Conservation (phyloP, 2,888 invertebrate species). For the Phortica okadai region DNA sequence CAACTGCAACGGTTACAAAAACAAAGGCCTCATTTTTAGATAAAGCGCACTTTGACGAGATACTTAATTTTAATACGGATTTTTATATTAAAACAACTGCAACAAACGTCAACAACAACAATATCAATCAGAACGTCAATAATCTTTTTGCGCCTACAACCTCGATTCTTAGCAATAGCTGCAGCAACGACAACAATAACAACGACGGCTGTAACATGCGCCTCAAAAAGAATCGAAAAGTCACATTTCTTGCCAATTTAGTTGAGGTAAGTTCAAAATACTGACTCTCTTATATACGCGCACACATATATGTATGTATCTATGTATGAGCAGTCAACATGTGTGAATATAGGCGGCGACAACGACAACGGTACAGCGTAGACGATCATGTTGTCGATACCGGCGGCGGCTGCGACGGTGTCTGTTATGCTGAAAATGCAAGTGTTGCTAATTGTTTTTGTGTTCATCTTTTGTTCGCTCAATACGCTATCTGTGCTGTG, state of each 20-base stretch:
- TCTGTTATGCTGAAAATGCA: constrained; percentile 14
- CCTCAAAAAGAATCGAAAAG: constrained; percentile 76
- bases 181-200: constrained; percentile 34
- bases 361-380: neutral
- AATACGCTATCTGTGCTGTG: neutral
- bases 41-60: constrained; percentile 64
- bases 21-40: constrained; percentile 59
- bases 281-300: neutral
- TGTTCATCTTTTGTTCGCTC: neutral
- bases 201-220: constrained; percentile 66
- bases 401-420: neutral
- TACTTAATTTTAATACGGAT: constrained; percentile 66
- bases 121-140: constrained; percentile 39
- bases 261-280: constrained; percentile 70
- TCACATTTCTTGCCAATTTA: constrained; percentile 75
- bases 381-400: too few relatives aligned
- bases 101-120: constrained; percentile 42
- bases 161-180: constrained; percentile 9
- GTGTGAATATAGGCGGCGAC: neutral
- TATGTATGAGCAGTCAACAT: neutral
- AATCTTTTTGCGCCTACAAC: constrained; percentile 36
- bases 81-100: constrained; percentile 59
- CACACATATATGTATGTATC: neutral
- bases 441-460: constrained; percentile 29
- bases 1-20: constrained; percentile 56